Evolutionary conservation across 1,140 invertebrate genomes (phyloP).

Genomic region (Pogonus chalceus): DNA sequence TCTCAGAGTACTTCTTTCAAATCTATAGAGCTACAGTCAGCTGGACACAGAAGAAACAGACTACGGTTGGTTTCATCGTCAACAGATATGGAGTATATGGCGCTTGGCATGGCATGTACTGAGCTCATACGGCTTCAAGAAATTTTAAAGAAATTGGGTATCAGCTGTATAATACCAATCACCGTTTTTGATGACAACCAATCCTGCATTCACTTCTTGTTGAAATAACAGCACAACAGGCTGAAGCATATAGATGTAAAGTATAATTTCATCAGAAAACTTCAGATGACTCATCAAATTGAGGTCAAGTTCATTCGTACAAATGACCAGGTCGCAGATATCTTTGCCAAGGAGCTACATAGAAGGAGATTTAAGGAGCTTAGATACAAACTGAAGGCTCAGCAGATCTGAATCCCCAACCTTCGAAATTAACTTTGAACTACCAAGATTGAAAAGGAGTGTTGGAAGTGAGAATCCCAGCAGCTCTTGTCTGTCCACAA

Average conservation of each 20-base stretch:
- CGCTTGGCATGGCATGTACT: conserved; percentile 12
- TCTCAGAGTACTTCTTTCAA: not conserved
- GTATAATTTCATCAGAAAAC: conserved; percentile 17
- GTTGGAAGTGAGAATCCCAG: too few relatives aligned
- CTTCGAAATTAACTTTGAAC: too few relatives aligned
- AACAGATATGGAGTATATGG: conserved; percentile 40
- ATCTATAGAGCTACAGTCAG: not conserved
- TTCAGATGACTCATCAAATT: not conserved
- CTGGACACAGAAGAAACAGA: not conserved
- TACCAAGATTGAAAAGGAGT: too few relatives aligned
- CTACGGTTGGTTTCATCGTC: conserved; percentile 14
- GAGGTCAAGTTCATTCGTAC: not conserved
- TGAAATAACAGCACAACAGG: conserved; percentile 19
- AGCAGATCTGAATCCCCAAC: too few relatives aligned
- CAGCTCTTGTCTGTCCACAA: too few relatives aligned
- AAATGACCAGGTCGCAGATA: not conserved
- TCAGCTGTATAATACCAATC: conserved; percentile 7
- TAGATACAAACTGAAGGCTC: too few relatives aligned
- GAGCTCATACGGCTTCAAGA: conserved; percentile 19
- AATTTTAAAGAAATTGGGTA: conserved; percentile 19
- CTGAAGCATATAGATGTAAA: conserved; percentile 14
- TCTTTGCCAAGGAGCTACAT: not conserved
- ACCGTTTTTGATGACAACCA: conserved; percentile 19
- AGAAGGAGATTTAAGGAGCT: not conserved
- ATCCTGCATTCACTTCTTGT: conserved; percentile 25